phyloP scores from a whole-genome alignment of 2,113 vertebrate genomes.

The Carassius auratus region DNA sequence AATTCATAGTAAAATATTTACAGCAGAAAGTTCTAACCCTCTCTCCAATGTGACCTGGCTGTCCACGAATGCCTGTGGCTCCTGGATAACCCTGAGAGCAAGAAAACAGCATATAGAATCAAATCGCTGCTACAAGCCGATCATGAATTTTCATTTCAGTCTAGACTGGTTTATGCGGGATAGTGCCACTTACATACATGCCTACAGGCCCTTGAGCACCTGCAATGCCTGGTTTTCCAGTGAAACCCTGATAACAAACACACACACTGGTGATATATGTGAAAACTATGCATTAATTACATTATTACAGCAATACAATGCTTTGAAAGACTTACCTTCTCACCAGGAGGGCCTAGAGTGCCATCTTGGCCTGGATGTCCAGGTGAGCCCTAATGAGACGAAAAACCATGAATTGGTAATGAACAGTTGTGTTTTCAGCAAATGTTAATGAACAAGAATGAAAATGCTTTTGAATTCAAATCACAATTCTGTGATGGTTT shows the following conservation, averaged over 20 bases:
- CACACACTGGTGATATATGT: neutral
- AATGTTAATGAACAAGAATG: neutral
- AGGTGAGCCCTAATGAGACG: constrained; percentile 68
- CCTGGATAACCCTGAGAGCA: constrained; percentile 77
- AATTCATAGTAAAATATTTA: neutral
- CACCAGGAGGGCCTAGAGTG: constrained; percentile 66
- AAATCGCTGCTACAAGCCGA: neutral
- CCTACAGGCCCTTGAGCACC: constrained; percentile 81
- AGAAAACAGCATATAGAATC: constrained; percentile 3
- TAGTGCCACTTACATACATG: constrained; percentile 73
- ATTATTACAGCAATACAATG: neutral
- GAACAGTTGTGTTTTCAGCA: neutral
- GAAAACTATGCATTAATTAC: neutral
- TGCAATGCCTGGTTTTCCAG: constrained; percentile 74
- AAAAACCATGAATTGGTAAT: constrained; percentile 7
- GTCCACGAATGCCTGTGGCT: constrained; percentile 71
- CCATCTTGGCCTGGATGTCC: constrained; percentile 74
- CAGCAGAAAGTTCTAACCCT: constrained; percentile 68
- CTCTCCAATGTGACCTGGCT: constrained; percentile 72
- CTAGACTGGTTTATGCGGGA: neutral
- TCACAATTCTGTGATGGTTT: neutral
- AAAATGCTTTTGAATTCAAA: neutral
- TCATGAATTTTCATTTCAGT: neutral
- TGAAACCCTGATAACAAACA: constrained; percentile 72
- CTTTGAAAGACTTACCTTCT: constrained; percentile 69